Percentiles rank a stretch among this genome's conserved stretches.
Conservation (phyloP, 2,113 vertebrate genomes). For the Crypturellus undulatus region DNA sequence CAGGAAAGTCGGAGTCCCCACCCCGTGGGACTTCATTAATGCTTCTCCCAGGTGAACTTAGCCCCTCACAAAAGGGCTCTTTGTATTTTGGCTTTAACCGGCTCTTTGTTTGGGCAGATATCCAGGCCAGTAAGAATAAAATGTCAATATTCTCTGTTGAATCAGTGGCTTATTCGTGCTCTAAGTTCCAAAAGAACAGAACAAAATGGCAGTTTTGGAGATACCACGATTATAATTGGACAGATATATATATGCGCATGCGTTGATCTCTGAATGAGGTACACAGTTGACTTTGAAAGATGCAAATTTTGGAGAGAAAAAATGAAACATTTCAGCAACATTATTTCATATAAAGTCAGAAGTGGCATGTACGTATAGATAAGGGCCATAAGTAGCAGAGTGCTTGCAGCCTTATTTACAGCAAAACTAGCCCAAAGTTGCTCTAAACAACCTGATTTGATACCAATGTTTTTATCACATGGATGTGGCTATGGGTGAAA, state of each 20-base stretch:
- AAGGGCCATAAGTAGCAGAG: not conserved
- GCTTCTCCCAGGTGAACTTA: constrained; percentile 78
- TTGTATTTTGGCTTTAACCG: constrained; percentile 77
- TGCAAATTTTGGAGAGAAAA: not conserved
- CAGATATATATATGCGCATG: not conserved
- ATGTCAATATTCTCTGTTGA: constrained; percentile 76
- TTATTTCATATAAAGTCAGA: not conserved
- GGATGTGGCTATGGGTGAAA: not conserved
- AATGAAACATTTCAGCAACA: not conserved
- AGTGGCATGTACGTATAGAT: not conserved
- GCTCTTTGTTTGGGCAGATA: constrained; percentile 80
- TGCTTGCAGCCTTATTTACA: not conserved
- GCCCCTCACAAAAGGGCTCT: constrained; percentile 78
- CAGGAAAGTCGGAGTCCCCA: constrained; percentile 56
- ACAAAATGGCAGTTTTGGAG: constrained; percentile 54
- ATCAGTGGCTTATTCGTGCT: constrained; percentile 68
- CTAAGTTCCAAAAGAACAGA: constrained; percentile 51
- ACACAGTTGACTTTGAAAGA: not conserved
- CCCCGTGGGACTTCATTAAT: constrained; percentile 77
- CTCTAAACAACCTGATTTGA: not conserved
- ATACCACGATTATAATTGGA: not conserved
- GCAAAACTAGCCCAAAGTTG: not conserved
- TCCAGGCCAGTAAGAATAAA: constrained; percentile 71
- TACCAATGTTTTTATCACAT: not conserved
- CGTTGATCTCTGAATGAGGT: not conserved